Base-by-base conservation (phyloP, 2,888 invertebrate genomes). In the Hofmannophila pseudospretella region DNA sequence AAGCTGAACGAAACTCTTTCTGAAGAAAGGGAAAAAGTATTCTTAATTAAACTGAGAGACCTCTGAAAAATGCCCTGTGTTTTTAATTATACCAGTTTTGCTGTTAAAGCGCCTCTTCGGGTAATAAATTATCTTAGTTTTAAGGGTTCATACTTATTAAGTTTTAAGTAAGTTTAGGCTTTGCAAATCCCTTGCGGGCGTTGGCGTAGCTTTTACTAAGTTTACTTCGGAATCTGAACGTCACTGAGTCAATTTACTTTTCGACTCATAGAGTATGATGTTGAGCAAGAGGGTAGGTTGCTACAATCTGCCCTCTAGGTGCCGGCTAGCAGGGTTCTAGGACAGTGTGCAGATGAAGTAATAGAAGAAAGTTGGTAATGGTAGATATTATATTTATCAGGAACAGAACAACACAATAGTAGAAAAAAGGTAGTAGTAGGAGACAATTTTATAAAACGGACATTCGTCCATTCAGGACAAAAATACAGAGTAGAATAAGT, bases 21-120 rank as follows among this genome's bases (percentile, higher is more conserved):
- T 56, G 54, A 49, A 57, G 59, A 56, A 66, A 65, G 56, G 55
- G 56, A 58, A 67, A 71, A 73, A 73, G 59, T 64, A 67, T 69
- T 68, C 72, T 72, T 77, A 77, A 80, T 80, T 79, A 79, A 78
- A 68, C 60, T 53, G 61, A 58, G 57, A 60, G 61, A 58, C 57
- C 54, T 56, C 51, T 58, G 61, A 68, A 73, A 69, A 75, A 71
- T 70, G 65, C 61, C 58, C 54, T 66, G 58, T 64, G 65, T 67
- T 79, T 74, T 72, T 73, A 75, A 77, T 73, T 74, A 67, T 68
- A 66, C 67, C 67, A 58, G 52, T 63, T 51, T 54, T 41, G 41
- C 46, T 50, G 53, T 49, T 53, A 39, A 51, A 54, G 41, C 42
- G 45, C 47, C n/a, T 20, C 9, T 34, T 32, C 12, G 12, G 8